phyloP scores from a whole-genome alignment of 1,140 invertebrate genomes.

The Spodoptera litura region DNA sequence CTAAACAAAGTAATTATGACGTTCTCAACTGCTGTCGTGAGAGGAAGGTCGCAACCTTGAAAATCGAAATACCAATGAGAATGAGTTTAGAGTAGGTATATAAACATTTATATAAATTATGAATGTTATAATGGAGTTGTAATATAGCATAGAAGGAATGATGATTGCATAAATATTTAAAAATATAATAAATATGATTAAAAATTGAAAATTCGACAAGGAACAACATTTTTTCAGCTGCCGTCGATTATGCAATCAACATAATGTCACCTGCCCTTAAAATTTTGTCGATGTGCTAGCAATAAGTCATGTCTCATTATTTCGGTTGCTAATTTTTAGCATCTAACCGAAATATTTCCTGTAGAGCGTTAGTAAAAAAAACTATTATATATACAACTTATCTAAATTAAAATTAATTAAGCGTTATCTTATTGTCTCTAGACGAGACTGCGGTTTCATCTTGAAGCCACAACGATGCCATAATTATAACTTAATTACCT shows the following conservation, averaged over 20 bases:
- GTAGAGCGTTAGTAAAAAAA: constrained; percentile 26
- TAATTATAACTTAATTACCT: constrained; percentile 15
- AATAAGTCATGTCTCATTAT: constrained; percentile 4
- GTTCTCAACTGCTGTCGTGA: not conserved
- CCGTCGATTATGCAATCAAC: constrained; percentile 45
- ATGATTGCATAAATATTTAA: constrained; percentile 60
- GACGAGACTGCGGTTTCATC: constrained; percentile 9
- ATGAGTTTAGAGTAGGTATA: constrained; percentile 13
- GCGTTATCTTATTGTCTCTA: constrained; percentile 35
- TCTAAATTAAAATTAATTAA: constrained; percentile 37
- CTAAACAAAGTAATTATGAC: constrained; percentile 17
- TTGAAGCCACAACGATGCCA: not conserved
- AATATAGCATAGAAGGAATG: constrained; percentile 52
- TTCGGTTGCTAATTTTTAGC: constrained; percentile 26
- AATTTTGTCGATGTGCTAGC: constrained; percentile 7
- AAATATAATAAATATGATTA: constrained; percentile 48
- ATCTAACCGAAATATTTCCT: constrained; percentile 12
- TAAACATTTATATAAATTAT: constrained; percentile 30
- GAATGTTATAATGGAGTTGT: constrained; percentile 20
- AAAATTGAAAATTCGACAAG: constrained; percentile 31
- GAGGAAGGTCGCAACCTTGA: constrained; percentile 39
- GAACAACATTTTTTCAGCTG: constrained; percentile 43
- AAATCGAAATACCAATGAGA: constrained; percentile 40
- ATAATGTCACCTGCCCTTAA: constrained; percentile 52
- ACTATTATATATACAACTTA: constrained; percentile 15